Evolutionary conservation across 2,797 vertebrate species (phyloP).

Genomic region (Fistularia commersonii): DNA sequence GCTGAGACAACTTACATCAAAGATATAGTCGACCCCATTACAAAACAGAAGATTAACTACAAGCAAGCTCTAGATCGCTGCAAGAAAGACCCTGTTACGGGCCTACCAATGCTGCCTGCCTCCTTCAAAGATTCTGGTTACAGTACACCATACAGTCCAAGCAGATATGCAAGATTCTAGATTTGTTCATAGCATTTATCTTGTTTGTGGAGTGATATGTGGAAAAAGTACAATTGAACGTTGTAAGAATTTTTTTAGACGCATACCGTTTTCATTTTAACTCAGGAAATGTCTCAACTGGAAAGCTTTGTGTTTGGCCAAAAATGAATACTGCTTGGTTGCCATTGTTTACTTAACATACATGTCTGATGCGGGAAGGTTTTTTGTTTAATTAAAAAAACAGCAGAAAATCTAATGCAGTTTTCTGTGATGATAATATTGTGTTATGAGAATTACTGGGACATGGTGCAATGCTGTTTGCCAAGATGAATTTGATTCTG

Average conservation of each 20-base stretch:
- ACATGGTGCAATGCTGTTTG: slow-evolving; percentile 65
- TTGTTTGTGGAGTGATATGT: slow-evolving; percentile 20
- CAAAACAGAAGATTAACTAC: slow-evolving; percentile 89
- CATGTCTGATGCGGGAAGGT: slow-evolving; percentile 49
- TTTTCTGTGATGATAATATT: slow-evolving; percentile 38
- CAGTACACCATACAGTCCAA: slow-evolving; percentile 25
- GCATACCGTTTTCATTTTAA: slow-evolving; percentile 31
- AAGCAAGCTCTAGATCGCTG: slow-evolving; percentile 90
- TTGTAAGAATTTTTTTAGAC: slow-evolving; percentile 18
- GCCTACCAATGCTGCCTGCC: slow-evolving; percentile 83
- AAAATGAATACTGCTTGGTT: slow-evolving; percentile 50
- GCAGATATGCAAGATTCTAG: slow-evolving; percentile 57
- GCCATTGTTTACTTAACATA: slow-evolving; percentile 62
- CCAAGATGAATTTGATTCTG: slow-evolving; percentile 54
- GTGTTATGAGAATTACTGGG: slow-evolving; percentile 65
- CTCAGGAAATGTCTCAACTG: too few species aligned
- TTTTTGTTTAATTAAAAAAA: slow-evolving; percentile 50
- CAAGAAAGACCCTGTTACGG: slow-evolving; percentile 77
- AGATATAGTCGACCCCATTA: slow-evolving; percentile 87
- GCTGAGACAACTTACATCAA: slow-evolving; percentile 81
- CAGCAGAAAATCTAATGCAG: slow-evolving; percentile 31
- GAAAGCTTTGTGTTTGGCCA: slow-evolving; percentile 42
- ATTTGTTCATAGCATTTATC: slow-evolving; percentile 55
- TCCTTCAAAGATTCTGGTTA: slow-evolving; percentile 75
- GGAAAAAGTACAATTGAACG: slow-evolving; percentile 22